These are phyloP conservation scores for Linurgus olivaceus DNA, from an alignment of 2,797 vertebrate genomes.

Conservation along the genomic window DNA sequence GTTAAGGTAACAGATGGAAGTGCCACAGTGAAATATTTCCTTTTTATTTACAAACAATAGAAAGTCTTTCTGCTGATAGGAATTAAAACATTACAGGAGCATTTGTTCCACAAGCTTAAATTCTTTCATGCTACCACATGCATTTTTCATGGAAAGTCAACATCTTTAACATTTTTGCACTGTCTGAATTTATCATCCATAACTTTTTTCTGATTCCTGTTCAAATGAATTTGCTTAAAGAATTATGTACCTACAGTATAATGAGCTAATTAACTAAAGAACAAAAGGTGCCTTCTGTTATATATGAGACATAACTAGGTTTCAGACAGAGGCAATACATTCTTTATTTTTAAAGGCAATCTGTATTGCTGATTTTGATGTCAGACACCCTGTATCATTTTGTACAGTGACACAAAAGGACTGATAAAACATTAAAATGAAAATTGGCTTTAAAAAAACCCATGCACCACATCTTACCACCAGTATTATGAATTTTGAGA, in stretches of 20 bases:
- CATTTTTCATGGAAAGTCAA: constrained; percentile 64
- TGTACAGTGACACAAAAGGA: constrained; percentile 40
- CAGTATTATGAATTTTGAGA: constrained; percentile 64
- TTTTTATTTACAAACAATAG: constrained; percentile 80
- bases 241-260: constrained; percentile 73
- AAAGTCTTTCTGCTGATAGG: constrained; percentile 48
- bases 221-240: constrained; percentile 69
- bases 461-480: not conserved
- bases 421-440: constrained; percentile 58
- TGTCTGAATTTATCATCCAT: constrained; percentile 63
- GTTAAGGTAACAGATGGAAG: constrained; percentile 73
- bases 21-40: constrained; percentile 75
- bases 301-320: constrained; percentile 56
- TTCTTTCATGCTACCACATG: constrained; percentile 55
- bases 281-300: constrained; percentile 75
- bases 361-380: constrained; percentile 60
- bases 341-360: constrained; percentile 62
- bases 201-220: constrained; percentile 69
- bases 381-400: constrained; percentile 52
- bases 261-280: constrained; percentile 77
- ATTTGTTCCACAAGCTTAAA: constrained; percentile 54
- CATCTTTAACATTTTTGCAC: constrained; percentile 64
- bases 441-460: constrained; percentile 38
- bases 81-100: constrained; percentile 67
- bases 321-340: constrained; percentile 48